These are phyloP conservation scores for Eledone cirrhosa DNA, from an alignment of 2,888 invertebrate species.

Conservation along the genomic window DNA sequence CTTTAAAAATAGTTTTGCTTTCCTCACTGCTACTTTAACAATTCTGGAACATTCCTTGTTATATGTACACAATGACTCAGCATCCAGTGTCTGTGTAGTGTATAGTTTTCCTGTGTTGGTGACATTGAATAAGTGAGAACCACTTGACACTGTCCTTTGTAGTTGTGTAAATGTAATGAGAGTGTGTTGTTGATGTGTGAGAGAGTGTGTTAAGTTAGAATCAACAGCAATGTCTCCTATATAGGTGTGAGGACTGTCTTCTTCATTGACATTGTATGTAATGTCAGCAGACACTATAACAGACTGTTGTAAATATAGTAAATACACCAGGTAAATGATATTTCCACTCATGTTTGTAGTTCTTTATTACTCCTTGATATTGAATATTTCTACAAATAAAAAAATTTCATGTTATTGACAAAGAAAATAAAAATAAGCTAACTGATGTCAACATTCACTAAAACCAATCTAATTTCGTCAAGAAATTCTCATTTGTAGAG, in stretches of 20 bases:
- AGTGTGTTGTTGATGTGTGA: not conserved
- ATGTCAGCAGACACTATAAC: not conserved
- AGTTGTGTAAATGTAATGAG: constrained; percentile 19
- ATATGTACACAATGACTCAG: constrained; percentile 8
- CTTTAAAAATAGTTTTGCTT: not conserved
- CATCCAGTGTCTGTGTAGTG: not conserved
- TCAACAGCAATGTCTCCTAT: constrained; percentile 18
- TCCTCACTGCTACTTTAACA: constrained; percentile 11
- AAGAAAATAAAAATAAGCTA: no score
- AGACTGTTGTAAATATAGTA: no score
- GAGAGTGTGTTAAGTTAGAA: not conserved
- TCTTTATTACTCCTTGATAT: no score
- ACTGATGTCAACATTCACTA: no score
- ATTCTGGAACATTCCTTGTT: constrained; percentile 10
- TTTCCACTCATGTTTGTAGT: no score
- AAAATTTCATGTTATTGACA: no score
- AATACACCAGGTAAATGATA: no score
- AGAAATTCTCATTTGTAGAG: no score
- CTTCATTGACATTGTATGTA: not conserved
- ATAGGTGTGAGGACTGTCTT: not conserved
- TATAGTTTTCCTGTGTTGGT: constrained; percentile 4
- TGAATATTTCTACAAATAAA: no score
- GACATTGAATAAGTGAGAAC: constrained; percentile 5
- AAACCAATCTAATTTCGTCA: no score
- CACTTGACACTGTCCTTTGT: not conserved